Percentiles rank a stretch among this genome's conserved stretches.
Conservation (phyloP, 2,113 vertebrate genomes). For the Dasyurus viverrinus region DNA sequence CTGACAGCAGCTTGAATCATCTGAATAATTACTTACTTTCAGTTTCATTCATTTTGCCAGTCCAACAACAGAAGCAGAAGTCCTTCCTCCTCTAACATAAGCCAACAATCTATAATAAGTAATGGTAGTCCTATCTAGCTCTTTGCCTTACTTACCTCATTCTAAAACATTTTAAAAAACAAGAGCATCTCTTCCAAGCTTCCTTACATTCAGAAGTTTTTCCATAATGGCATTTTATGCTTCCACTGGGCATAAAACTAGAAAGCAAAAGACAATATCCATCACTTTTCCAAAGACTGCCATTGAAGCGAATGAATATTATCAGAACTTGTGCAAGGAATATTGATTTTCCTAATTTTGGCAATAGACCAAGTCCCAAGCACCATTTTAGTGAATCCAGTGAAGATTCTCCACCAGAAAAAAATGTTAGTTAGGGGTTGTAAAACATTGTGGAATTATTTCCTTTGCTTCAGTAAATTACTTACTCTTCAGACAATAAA, state of each 20-base stretch:
- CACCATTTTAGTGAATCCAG: neutral
- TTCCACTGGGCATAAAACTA: constrained; percentile 20
- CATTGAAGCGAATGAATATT: neutral
- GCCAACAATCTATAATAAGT: neutral
- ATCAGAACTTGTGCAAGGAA: neutral
- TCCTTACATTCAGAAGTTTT: constrained; percentile 18
- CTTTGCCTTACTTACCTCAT: constrained; percentile 38
- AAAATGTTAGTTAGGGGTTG: constrained; percentile 12
- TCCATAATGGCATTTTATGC: constrained; percentile 6
- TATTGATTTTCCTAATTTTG: neutral
- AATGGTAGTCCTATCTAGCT: constrained; percentile 15
- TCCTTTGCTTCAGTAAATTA: constrained; percentile 51
- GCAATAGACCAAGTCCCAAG: neutral
- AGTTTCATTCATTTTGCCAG: neutral
- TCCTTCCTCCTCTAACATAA: neutral
- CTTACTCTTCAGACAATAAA: constrained; percentile 4
- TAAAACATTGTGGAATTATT: constrained; percentile 29
- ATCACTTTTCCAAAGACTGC: neutral
- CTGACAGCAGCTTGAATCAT: neutral
- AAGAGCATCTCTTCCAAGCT: neutral
- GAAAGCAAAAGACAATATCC: constrained; percentile 14
- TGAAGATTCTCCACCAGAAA: neutral
- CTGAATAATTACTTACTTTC: neutral
- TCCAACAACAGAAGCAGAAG: neutral
- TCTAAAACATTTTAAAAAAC: neutral